phyloP scores from a whole-genome alignment of 2,888 invertebrate species.

The Helleia helle region DNA sequence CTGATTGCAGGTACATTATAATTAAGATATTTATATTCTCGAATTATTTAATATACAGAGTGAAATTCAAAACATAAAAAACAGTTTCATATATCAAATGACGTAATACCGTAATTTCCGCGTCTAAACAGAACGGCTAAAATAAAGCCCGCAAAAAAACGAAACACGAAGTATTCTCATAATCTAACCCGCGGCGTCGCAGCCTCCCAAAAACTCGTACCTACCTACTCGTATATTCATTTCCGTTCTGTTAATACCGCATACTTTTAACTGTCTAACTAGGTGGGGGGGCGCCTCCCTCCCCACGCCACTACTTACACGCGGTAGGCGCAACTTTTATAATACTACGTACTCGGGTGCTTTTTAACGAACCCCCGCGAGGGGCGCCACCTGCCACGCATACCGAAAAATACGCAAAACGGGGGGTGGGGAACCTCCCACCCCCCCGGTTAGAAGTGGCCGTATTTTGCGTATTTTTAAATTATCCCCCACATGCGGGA shows the following conservation, averaged over 20 bases:
- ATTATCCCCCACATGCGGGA: conserved; percentile 66
- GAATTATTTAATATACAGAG: too few relatives aligned
- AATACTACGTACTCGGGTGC: conserved; percentile 71
- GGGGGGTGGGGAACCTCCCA: conserved; percentile 38
- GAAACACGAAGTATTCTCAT: conserved; percentile 66
- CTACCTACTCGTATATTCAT: conserved; percentile 70
- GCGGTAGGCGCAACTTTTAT: conserved; percentile 74
- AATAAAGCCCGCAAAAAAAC: conserved; percentile 28
- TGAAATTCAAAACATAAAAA: too few relatives aligned
- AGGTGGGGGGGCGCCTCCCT: conserved; percentile 38
- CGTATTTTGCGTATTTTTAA: conserved; percentile 74
- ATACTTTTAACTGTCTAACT: conserved; percentile 75
- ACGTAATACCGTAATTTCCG: conserved; percentile 13
- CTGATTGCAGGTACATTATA: too few relatives aligned
- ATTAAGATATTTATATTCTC: too few relatives aligned
- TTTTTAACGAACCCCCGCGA: conserved; percentile 66
- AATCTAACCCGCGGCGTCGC: conserved; percentile 62
- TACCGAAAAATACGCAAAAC: conserved; percentile 71
- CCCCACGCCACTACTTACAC: conserved; percentile 64
- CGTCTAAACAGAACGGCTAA: conserved; percentile 24
- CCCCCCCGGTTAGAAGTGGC: conserved; percentile 65
- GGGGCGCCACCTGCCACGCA: conserved; percentile 69
- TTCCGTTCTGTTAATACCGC: conserved; percentile 74
- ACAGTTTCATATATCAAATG: too few relatives aligned
- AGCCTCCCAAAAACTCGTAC: conserved; percentile 57